These are phyloP conservation scores for Atta texana DNA, from an alignment of 1,140 invertebrate species.

Conservation along the genomic window DNA sequence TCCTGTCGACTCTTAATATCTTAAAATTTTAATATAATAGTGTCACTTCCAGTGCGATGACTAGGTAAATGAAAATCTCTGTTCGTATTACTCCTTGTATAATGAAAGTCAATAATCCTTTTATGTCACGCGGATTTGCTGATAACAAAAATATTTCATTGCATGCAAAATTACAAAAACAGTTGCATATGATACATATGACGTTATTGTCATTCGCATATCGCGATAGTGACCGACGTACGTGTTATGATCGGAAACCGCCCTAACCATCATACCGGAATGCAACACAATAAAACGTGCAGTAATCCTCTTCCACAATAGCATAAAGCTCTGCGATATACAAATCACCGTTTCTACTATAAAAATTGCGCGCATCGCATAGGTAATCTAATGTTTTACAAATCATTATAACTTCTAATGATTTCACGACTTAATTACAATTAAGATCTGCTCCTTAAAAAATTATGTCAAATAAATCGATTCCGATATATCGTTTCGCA, in stretches of 20 bases:
- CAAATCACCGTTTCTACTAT: constrained; percentile 6
- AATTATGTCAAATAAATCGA: not conserved
- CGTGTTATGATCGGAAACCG: constrained; percentile 37
- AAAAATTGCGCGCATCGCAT: not conserved
- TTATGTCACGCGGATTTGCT: not conserved
- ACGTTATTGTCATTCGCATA: constrained; percentile 16
- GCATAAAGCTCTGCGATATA: constrained; percentile 27
- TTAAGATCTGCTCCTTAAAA: not conserved
- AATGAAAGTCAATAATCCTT: constrained; percentile 26
- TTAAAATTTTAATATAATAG: not conserved
- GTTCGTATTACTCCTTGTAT: not conserved
- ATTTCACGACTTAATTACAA: not conserved
- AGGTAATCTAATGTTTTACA: not conserved
- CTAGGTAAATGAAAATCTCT: constrained; percentile 12
- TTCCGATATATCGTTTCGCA: not conserved
- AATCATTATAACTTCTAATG: not conserved
- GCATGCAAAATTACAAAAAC: constrained; percentile 12
- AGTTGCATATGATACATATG: constrained; percentile 12
- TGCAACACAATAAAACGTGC: constrained; percentile 28
- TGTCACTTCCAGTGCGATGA: constrained; percentile 5
- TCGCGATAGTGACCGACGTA: not conserved
- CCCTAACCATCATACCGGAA: constrained; percentile 2
- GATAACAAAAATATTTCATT: constrained; percentile 25
- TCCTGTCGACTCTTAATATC: too few relatives aligned
- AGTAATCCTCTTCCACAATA: constrained; percentile 12